Conservation (phyloP, 2,113 vertebrate genomes). For the Eubucco bourcierii region DNA sequence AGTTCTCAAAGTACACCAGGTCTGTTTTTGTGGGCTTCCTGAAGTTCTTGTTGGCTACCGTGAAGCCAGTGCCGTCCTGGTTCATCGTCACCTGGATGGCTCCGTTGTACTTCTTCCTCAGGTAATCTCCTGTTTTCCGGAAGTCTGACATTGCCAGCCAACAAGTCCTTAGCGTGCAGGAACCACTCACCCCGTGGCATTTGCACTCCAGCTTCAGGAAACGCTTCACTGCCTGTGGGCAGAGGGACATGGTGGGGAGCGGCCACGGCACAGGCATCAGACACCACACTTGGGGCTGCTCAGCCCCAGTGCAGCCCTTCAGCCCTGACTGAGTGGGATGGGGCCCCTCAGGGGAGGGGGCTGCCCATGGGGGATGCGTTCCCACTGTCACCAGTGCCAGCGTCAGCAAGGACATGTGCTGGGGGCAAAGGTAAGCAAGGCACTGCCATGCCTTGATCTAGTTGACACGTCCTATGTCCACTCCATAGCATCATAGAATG, state of each 20-base stretch:
- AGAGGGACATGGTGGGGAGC: not conserved
- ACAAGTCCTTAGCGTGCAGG: constrained; percentile 95
- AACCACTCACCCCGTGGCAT: constrained; percentile 95
- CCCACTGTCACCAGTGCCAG: not conserved
- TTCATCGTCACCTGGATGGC: constrained; percentile 97
- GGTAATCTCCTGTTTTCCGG: constrained; percentile 92
- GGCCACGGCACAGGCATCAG: too few relatives aligned
- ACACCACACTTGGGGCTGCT: accelerated
- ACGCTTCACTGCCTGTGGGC: constrained; percentile 89
- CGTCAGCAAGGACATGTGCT: not conserved
- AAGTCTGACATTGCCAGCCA: constrained; percentile 97
- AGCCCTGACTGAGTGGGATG: not conserved
- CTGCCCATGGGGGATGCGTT: accelerated
- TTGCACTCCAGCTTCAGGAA: constrained; percentile 98
- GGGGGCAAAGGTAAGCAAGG: not conserved
- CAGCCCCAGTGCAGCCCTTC: accelerated
- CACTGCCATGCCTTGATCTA: not conserved
- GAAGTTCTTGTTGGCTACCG: constrained; percentile 93
- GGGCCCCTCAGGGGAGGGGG: accelerated
- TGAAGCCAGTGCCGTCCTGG: constrained; percentile 94
- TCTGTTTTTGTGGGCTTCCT: constrained; percentile 94
- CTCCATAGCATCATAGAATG: too few relatives aligned
- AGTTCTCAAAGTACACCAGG: constrained; percentile 98
- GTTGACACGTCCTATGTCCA: too few relatives aligned
- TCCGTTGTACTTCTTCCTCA: constrained; percentile 92